Evolutionary conservation across 2,113 vertebrate species (phyloP).

Genomic region (Eudyptes chrysolophus): DNA sequence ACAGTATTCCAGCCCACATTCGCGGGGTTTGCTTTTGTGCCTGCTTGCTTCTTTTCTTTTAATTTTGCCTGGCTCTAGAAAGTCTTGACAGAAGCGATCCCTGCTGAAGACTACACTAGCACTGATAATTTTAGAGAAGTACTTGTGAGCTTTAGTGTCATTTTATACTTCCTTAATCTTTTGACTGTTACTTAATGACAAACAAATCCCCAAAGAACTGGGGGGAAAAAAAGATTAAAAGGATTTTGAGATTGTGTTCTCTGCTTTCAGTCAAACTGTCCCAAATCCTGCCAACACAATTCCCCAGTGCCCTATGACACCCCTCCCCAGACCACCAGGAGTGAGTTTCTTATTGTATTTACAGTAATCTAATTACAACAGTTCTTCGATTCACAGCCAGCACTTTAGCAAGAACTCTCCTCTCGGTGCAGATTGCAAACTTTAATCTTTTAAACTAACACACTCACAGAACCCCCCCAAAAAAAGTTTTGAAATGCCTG

Average conservation of each 20-base stretch:
- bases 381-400: slow-evolving; percentile 71
- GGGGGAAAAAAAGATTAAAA: slow-evolving; percentile 74
- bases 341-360: slow-evolving; percentile 84
- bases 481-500: slow-evolving; percentile 6
- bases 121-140: slow-evolving; percentile 54
- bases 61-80: neutral
- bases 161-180: slow-evolving; percentile 68
- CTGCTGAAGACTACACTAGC: slow-evolving; percentile 12
- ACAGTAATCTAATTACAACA: slow-evolving; percentile 89
- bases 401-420: slow-evolving; percentile 58
- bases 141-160: slow-evolving; percentile 46
- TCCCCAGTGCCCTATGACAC: slow-evolving; percentile 66
- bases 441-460: slow-evolving; percentile 79
- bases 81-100: neutral
- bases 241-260: slow-evolving; percentile 76
- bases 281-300: slow-evolving; percentile 74
- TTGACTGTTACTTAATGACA: slow-evolving; percentile 76
- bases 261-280: slow-evolving; percentile 75
- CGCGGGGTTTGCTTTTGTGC: neutral
- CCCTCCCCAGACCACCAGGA: slow-evolving; percentile 82
- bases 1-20: neutral
- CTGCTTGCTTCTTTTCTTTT: neutral
- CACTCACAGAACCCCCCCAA: neutral
- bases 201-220: slow-evolving; percentile 81
- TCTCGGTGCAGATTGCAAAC: slow-evolving; percentile 28